These are phyloP conservation scores for Fragum sueziense DNA, from an alignment of 2,888 invertebrate genomes.

Conservation along the genomic window DNA sequence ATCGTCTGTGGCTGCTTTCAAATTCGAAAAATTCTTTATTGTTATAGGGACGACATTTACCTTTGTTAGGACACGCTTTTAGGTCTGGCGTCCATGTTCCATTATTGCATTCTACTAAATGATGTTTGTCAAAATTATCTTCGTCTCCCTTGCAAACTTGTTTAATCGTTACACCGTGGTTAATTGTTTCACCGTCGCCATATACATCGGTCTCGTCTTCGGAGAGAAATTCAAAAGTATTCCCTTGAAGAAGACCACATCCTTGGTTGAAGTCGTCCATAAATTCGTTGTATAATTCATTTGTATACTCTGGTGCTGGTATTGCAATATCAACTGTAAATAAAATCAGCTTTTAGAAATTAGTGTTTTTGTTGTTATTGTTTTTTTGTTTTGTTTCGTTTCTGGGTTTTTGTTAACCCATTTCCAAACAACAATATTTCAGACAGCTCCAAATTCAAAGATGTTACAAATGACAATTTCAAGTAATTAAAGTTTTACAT, in stretches of 20 bases:
- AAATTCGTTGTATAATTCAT: neutral
- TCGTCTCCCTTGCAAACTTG: neutral
- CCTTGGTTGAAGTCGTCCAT: neutral
- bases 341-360: too few relatives aligned
- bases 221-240: neutral
- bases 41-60: neutral
- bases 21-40: too few relatives aligned
- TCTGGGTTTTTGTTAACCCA: too few relatives aligned
- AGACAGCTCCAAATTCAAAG: too few relatives aligned
- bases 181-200: neutral
- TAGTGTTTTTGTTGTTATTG: too few relatives aligned
- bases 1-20: too few relatives aligned
- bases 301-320: neutral
- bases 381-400: too few relatives aligned
- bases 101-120: neutral
- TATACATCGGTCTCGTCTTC: neutral
- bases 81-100: conserved; percentile 14
- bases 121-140: neutral
- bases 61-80: conserved; percentile 8
- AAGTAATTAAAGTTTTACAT: too few relatives aligned
- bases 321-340: neutral
- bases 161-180: neutral
- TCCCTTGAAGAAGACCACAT: neutral
- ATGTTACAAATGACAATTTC: too few relatives aligned
- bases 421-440: too few relatives aligned